Evolutionary conservation across 2,888 invertebrate species (phyloP).

Genomic region (Allophyes oxyacanthae): DNA sequence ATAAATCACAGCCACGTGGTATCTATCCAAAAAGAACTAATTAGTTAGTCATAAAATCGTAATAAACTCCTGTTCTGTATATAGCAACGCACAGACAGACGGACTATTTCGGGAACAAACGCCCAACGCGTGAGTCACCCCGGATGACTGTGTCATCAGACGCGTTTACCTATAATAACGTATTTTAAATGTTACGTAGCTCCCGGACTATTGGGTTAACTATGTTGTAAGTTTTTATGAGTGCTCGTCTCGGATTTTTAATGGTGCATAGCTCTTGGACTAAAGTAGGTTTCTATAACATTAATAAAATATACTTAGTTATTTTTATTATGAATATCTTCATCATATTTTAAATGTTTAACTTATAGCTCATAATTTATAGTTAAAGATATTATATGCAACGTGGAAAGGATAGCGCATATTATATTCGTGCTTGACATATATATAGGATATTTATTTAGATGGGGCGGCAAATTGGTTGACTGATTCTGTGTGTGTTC

Average conservation of each 20-base stretch:
- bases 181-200: slow-evolving; percentile 41
- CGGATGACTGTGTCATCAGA: slow-evolving; percentile 68
- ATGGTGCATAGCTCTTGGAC: neutral
- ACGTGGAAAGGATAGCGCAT: too few species aligned
- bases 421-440: too few species aligned
- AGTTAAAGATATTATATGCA: too few species aligned
- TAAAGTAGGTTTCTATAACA: neutral
- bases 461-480: too few species aligned
- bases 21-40: slow-evolving; percentile 21
- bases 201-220: slow-evolving; percentile 13
- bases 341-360: too few species aligned
- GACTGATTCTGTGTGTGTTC: too few species aligned
- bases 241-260: too few species aligned
- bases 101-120: slow-evolving; percentile 68
- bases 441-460: too few species aligned
- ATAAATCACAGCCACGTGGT: slow-evolving; percentile 16
- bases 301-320: too few species aligned
- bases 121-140: slow-evolving; percentile 59
- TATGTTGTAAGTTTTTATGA: slow-evolving; percentile 1
- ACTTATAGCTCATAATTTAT: too few species aligned
- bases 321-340: too few species aligned
- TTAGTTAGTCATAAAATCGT: slow-evolving; percentile 47
- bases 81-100: slow-evolving; percentile 64
- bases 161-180: slow-evolving; percentile 52
- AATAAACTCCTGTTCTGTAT: slow-evolving; percentile 51